Percentiles rank a stretch among this genome's conserved stretches.
phyloP scores from a whole-genome alignment of 2,888 invertebrate species.

The Melanotus villosus region DNA sequence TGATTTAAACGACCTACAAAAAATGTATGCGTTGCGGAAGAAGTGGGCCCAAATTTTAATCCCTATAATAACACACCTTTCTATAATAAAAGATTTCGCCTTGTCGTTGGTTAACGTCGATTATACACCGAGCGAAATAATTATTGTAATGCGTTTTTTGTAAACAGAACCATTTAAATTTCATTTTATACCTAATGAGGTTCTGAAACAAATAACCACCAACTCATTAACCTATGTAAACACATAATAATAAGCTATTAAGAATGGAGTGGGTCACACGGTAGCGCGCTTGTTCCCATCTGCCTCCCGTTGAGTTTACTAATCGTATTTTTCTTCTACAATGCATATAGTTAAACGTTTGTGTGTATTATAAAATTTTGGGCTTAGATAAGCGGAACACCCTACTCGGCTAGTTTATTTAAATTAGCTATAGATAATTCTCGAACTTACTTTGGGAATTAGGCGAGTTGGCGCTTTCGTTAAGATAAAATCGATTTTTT shows the following conservation, averaged over 20 bases:
- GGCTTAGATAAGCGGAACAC: neutral
- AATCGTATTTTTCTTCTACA: conserved; percentile 6
- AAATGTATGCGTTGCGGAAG: too few species aligned
- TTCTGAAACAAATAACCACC: conserved; percentile 44
- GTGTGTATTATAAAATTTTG: neutral
- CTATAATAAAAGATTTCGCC: too few species aligned
- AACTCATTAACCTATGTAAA: conserved; percentile 43
- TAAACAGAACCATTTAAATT: conserved; percentile 30
- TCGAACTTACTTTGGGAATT: too few species aligned
- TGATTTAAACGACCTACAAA: too few species aligned
- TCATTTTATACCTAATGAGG: conserved; percentile 31
- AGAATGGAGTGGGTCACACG: conserved; percentile 33
- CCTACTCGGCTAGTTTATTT: neutral
- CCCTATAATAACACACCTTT: too few species aligned
- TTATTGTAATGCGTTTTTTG: conserved; percentile 11
- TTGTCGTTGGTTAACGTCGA: too few species aligned
- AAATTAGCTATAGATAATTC: too few species aligned
- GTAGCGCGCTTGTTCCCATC: conserved; percentile 42
- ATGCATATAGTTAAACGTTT: conserved; percentile 5
- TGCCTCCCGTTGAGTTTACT: conserved; percentile 26
- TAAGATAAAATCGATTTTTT: too few species aligned
- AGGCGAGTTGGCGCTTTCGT: too few species aligned
- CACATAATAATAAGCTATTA: conserved; percentile 46
- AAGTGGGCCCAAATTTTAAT: too few species aligned
- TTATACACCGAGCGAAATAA: conserved; percentile 6